Percentiles rank a stretch among this genome's conserved stretches.
Evolutionary conservation across 2,888 invertebrate genomes (phyloP).

Genomic region (Anodontia alba): DNA sequence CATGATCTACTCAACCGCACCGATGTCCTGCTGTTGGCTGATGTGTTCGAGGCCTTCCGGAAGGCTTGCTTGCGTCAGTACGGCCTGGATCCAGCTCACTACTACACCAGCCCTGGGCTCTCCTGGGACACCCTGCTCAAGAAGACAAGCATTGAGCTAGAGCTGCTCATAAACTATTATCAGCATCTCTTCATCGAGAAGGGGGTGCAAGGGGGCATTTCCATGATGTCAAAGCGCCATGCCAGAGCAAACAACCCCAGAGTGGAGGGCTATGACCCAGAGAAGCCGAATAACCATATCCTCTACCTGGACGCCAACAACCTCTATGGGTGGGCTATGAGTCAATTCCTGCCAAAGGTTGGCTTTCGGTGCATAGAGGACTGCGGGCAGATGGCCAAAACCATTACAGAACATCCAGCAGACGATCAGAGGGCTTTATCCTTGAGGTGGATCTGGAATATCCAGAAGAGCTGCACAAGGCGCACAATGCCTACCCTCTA

Average conservation of each 20-base stretch:
- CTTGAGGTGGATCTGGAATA: conserved; percentile 32
- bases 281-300: conserved; percentile 30
- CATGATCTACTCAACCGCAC: background rate
- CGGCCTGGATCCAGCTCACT: background rate
- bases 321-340: conserved; percentile 32
- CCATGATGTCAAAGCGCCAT: background rate
- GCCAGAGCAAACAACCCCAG: background rate
- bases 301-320: background rate
- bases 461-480: conserved; percentile 23
- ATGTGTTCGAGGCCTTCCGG: background rate
- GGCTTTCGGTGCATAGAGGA: conserved; percentile 23
- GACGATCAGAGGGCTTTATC: conserved; percentile 23
- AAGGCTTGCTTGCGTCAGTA: background rate
- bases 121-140: background rate
- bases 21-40: background rate
- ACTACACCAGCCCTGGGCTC: background rate
- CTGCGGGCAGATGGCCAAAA: background rate
- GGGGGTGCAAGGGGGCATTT: background rate
- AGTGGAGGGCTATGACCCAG: background rate
- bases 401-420: conserved; percentile 15
- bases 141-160: background rate
- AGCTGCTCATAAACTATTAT: background rate
- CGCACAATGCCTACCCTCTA: conserved; percentile 30
- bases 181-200: background rate
- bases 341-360: conserved; percentile 15